Base-by-base conservation (phyloP, 2,113 vertebrate genomes). In the Malaclemys terrapin region DNA sequence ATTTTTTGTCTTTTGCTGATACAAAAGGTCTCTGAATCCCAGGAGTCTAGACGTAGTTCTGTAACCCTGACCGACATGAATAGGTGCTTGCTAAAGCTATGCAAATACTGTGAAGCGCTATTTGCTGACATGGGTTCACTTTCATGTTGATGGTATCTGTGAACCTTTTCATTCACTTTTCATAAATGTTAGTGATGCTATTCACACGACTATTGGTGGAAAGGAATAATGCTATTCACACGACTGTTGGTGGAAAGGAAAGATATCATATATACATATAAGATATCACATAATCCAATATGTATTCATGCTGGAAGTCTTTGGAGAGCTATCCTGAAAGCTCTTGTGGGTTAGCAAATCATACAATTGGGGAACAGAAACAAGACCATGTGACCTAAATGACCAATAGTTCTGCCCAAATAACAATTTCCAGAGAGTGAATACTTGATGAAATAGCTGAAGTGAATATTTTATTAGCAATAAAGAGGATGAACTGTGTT, bases 1-100 rank as follows among this genome's bases (percentile, higher is more conserved):
- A 94, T 75, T 80, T 95, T 96, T 96, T 92, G 94, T 95, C 90
- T 85, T 87, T 94, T 96, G 65, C 19, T 52, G 50, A 85, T 89
- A 88, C 92, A 94, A 89, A 93, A 92, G 16, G n/a, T 47, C 75
- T 91, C 89, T 92, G 6, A 95, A 57, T 56, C 12, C 82, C 62
- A n/a, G 75, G 89, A 31, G 35, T n/a, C 35, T 20, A 22, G 35
- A 5, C 5, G 12, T 82, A 84, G 47, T 93, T 62, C 89, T 95
- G 85, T 91, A 88, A 72, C 81, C 53, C 72, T 7, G 88, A 47
- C 45, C 8, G n/a, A 65, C 10, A 50, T 38, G 45, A 80, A 75
- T 10, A 81, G 62, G 53, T 27, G 80, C 62, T 19, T 75, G 62
- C 85, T 91, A 52, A 49, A 16, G 16, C 16, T 8, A 27, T 10